Conservation (phyloP, 1,140 invertebrate species). For the Cheumatopsyche charites region DNA sequence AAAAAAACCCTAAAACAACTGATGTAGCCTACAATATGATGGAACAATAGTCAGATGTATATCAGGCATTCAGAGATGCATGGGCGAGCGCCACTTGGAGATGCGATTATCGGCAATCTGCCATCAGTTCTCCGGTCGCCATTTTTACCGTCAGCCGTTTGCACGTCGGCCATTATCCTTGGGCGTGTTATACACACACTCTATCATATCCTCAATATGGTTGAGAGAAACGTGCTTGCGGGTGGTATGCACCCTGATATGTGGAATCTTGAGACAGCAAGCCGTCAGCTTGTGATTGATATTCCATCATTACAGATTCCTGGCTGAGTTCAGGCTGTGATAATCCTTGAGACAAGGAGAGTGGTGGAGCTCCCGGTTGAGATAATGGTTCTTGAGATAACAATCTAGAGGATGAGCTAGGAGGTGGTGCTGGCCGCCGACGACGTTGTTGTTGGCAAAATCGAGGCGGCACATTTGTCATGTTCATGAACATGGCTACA, state of each 20-base stretch:
- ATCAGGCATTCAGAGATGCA: slow-evolving; percentile 35
- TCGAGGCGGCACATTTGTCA: slow-evolving; percentile 85
- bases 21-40: slow-evolving; percentile 35
- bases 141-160: slow-evolving; percentile 30
- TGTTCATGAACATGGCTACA: slow-evolving; percentile 94
- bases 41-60: slow-evolving; percentile 24
- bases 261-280: slow-evolving; percentile 94
- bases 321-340: slow-evolving; percentile 84
- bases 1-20: slow-evolving; percentile 18
- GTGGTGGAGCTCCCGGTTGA: slow-evolving; percentile 70
- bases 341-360: slow-evolving; percentile 75
- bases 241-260: slow-evolving; percentile 78
- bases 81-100: slow-evolving; percentile 17
- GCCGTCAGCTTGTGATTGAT: slow-evolving; percentile 93
- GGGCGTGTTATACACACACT: slow-evolving; percentile 30
- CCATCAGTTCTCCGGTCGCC: slow-evolving; percentile 30
- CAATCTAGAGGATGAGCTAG: slow-evolving; percentile 41
- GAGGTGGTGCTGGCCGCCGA: slow-evolving; percentile 48
- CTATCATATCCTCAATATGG: slow-evolving; percentile 61
- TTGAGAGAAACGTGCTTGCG: slow-evolving; percentile 66
- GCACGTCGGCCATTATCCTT: slow-evolving; percentile 30
- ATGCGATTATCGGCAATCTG: slow-evolving; percentile 19
- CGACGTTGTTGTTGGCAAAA: slow-evolving; percentile 81
- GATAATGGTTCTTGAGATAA: slow-evolving; percentile 66
- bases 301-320: slow-evolving; percentile 87